A percentile compares a stretch with the other conserved stretches of the same genome.
These are phyloP conservation scores for Hydroisotoma schaefferi DNA, from an alignment of 2,888 invertebrate species.

Conservation along the genomic window DNA sequence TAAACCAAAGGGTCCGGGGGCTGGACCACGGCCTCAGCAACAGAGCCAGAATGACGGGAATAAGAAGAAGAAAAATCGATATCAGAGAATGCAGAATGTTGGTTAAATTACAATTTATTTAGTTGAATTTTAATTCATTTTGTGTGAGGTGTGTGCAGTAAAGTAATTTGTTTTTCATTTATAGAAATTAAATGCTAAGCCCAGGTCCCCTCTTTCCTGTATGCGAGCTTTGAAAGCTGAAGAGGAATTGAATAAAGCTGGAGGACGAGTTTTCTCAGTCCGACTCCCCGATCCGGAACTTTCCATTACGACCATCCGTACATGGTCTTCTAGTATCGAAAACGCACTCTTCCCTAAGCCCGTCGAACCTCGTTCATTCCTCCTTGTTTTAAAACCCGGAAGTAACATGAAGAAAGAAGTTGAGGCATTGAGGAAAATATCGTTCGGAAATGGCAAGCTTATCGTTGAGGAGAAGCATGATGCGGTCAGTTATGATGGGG, in stretches of 20 bases:
- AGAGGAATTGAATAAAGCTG: slow-evolving; percentile 24
- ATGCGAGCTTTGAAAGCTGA: slow-evolving; percentile 41
- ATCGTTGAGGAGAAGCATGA: slow-evolving; percentile 30
- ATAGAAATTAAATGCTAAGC: slow-evolving; percentile 30
- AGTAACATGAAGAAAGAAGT: slow-evolving; percentile 44
- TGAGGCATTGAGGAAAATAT: slow-evolving; percentile 35
- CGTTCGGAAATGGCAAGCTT: slow-evolving; percentile 35
- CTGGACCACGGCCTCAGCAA: too few species aligned
- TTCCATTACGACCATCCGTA: slow-evolving; percentile 20
- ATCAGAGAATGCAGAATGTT: slow-evolving; percentile 7
- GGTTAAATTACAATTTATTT: not conserved
- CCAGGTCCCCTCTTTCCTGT: slow-evolving; percentile 32
- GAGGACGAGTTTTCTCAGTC: slow-evolving; percentile 33
- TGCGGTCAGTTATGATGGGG: too few species aligned
- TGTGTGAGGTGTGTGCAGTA: not conserved
- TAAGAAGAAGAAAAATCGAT: slow-evolving; percentile 8
- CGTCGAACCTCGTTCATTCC: slow-evolving; percentile 41
- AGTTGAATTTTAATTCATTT: not conserved
- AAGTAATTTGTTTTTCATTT: not conserved
- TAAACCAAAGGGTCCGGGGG: too few species aligned
- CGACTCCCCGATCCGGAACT: slow-evolving; percentile 37
- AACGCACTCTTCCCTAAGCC: slow-evolving; percentile 41
- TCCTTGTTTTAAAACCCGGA: slow-evolving; percentile 40
- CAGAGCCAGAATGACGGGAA: too few species aligned
- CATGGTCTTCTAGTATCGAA: slow-evolving; percentile 38